Base-by-base conservation (phyloP, 2,113 vertebrate genomes). In the Elephas maximus region DNA sequence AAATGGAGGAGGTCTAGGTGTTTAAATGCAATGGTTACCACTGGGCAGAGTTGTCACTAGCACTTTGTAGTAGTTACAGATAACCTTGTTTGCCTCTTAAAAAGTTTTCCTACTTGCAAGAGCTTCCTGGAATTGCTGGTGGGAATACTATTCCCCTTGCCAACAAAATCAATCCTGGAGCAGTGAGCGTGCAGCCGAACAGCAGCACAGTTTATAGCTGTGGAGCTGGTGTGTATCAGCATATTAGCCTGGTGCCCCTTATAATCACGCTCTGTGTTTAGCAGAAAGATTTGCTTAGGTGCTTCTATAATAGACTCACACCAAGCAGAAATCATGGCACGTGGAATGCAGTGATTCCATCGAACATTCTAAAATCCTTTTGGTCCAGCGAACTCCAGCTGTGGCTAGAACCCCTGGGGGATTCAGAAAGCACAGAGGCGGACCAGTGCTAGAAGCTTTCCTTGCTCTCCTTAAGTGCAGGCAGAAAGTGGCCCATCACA, bases 121-220 rank as follows among this genome's bases (percentile, higher is more conserved):
- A 71, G 90, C n/a, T 82, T 65, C 62, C 57, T 90, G 44, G 62
- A 87, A 85, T 86, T 94, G 74, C 76, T 79, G 51, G 79, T 88
- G 94, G 76, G 85, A 93, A 90, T 63, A 44, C 44, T 91, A 57
- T 78, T 95, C 33, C 81, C 57, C 24, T 80, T 77, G 45, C 63
- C 65, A 41, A 53, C 57, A 71, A 15, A 69, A 85, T 81, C 12
- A 1, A 79, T 90, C 53, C 63, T n/a, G 44, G 60, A 78, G 41
- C 84, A 37, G 53, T 71, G 90, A 57, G 69, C 15, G 0, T 48
- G 41, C 15, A 48, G 51, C 24, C 3, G 4, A 85, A 45, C 11
- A 65, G 91, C 80, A 84, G 41, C 57, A 63, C 30, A 44, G 48
- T 37, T 71, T 41, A 71, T 1, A 79, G 93, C 73, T 0, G 10